Base-by-base conservation (phyloP, 2,113 vertebrate genomes). In the Cyrtonyx montezumae region DNA sequence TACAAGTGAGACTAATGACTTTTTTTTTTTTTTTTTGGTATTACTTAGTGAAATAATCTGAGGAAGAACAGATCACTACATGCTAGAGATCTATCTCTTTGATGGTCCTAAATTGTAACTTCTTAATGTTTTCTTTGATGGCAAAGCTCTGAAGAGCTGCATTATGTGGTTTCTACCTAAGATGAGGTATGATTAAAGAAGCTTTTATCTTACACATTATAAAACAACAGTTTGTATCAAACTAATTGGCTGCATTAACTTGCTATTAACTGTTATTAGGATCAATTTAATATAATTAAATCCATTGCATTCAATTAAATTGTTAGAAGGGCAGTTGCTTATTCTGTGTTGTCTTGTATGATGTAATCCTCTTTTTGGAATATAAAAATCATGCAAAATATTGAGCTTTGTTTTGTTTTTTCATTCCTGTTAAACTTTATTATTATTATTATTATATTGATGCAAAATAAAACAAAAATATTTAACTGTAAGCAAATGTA, bases 201-300 rank as follows among this genome's bases (percentile, higher is more conserved):
- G 59, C 49, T 92, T 90, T 96, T 95, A 76, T 88, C 74, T 90
- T 95, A 65, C 49, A 53, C 77, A 34, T 11, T 93, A 18, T 86
- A 85, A 96, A 96, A 84, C 8, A 96, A 91, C 85, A 80, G 11
- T 84, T 91, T 87, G 11, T 66, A 49, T 25, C 88, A 76, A 93
- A 84, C 22, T 94, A 97, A 95, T 91, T 95, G 61, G 83, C 21
- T 81, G 42, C 67, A 91, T 51, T 94, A 94, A 74, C 76, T 63
- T 3, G 3, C 62, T 96, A 81, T 94, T 96, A 93, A 87, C 84
- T 94, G 68, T 45, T 92, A 93, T 93, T 86, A 93, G 77, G 16
- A 95, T 30, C 81, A 84, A 87, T 94, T 95, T 88, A 77, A 63
- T 78, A 70, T 95, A 96, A 95, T 96, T 92, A 93, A 93, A 48